These are phyloP conservation scores for Colletes latitarsis DNA, from an alignment of 1,140 invertebrate genomes.

Conservation along the genomic window DNA sequence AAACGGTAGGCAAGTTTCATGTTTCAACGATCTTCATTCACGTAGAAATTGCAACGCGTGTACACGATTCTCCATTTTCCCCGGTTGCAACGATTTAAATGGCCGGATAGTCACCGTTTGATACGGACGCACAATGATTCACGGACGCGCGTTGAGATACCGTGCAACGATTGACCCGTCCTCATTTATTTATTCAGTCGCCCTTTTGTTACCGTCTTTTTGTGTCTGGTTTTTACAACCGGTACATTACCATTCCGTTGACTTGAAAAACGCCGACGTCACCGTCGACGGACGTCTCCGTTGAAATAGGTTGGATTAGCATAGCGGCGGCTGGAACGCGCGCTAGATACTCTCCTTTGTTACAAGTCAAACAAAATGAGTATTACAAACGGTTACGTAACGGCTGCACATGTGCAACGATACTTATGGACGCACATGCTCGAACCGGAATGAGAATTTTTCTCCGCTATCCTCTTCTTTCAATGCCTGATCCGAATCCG, in stretches of 20 bases:
- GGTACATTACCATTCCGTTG: neutral
- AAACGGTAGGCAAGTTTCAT: too few species aligned
- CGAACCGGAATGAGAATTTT: constrained; percentile 23
- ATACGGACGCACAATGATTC: too few species aligned
- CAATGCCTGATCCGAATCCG: neutral
- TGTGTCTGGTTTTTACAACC: neutral
- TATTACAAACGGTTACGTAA: constrained; percentile 56
- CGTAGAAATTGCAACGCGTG: too few species aligned
- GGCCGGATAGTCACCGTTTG: too few species aligned
- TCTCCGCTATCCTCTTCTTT: neutral
- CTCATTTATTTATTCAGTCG: too few species aligned
- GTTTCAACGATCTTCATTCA: too few species aligned
- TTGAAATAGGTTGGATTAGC: constrained; percentile 40
- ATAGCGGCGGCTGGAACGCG: constrained; percentile 35
- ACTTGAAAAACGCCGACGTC: neutral
- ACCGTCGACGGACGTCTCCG: neutral
- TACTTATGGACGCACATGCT: constrained; percentile 14
- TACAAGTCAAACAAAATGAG: constrained; percentile 51
- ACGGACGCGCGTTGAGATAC: too few species aligned
- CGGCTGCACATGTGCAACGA: constrained; percentile 46
- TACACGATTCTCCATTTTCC: too few species aligned
- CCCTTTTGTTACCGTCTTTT: too few species aligned
- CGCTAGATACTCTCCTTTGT: constrained; percentile 59
- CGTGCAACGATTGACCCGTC: too few species aligned
- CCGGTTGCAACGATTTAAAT: too few species aligned